Percentiles rank a stretch among this genome's conserved stretches.
These are phyloP conservation scores for Eonycteris spelaea DNA, from an alignment of 2,113 vertebrate genomes.

Conservation along the genomic window DNA sequence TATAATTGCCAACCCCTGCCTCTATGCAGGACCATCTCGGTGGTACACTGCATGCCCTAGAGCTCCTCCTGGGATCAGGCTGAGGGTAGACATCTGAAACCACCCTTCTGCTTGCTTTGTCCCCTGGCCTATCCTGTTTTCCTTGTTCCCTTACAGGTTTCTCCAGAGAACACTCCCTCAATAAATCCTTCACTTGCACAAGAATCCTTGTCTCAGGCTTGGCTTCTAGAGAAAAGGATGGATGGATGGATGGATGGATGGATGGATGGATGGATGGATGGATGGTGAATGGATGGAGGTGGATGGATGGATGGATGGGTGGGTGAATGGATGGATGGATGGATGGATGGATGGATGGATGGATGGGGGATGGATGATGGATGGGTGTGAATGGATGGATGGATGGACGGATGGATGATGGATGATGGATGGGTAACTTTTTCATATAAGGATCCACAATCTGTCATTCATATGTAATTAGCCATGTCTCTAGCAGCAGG, in stretches of 20 bases:
- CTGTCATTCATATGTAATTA: background rate
- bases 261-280: background rate
- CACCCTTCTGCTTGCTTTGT: background rate
- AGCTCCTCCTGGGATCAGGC: background rate
- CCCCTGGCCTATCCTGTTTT: background rate
- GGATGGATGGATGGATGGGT: background rate
- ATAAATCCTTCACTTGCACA: background rate
- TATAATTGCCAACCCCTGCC: fast-evolving
- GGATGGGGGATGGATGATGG: background rate
- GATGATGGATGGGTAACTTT: background rate
- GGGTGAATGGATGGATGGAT: background rate
- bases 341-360: background rate
- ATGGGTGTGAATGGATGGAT: background rate
- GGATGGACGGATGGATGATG: background rate
- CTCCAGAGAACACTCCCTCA: background rate
- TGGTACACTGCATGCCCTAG: fast-evolving
- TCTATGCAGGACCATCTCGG: background rate
- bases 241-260: background rate
- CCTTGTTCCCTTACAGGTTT: background rate
- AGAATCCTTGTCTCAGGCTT: background rate
- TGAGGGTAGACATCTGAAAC: background rate
- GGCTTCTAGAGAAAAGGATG: background rate
- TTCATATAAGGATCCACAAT: background rate
- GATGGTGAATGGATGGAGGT: background rate
- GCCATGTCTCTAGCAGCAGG: background rate